Percentiles rank a stretch among this genome's conserved stretches.
phyloP scores from a whole-genome alignment of 2,888 invertebrate species.

The Omphaloscelis lunosa region DNA sequence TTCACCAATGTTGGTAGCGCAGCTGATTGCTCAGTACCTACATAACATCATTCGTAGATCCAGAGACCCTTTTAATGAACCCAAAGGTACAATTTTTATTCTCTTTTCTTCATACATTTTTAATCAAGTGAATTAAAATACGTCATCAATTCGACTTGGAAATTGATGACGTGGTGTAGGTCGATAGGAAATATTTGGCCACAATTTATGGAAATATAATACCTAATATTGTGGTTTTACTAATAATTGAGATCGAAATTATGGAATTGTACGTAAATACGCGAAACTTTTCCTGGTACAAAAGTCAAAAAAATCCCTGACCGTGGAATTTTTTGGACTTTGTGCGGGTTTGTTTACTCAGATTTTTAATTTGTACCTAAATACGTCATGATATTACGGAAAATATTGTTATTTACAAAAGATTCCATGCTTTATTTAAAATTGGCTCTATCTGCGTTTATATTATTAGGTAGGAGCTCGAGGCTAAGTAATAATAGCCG shows the following conservation, averaged over 20 bases:
- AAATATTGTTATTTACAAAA: neutral
- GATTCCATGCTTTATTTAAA: no score
- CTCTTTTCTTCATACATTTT: neutral
- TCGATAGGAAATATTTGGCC: neutral
- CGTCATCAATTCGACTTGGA: neutral
- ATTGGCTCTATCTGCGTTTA: neutral
- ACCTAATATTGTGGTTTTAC: conserved; percentile 9
- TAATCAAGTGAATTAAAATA: neutral
- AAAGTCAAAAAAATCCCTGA: neutral
- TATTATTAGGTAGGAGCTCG: neutral
- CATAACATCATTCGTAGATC: no score
- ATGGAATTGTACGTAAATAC: conserved; percentile 3
- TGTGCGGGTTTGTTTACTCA: neutral
- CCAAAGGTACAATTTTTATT: neutral
- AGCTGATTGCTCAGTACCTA: no score
- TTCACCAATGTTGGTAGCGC: no score
- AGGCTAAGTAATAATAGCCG: no score
- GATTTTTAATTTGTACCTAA: neutral
- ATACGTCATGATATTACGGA: conserved; percentile 1
- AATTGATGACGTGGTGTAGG: neutral
- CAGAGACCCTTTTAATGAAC: neutral
- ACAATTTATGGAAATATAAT: neutral
- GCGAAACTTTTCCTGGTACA: conserved; percentile 11
- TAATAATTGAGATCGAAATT: neutral
- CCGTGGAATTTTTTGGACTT: conserved; percentile 25